These are phyloP conservation scores for Mythimna impura DNA, from an alignment of 2,888 invertebrate genomes.

Conservation along the genomic window DNA sequence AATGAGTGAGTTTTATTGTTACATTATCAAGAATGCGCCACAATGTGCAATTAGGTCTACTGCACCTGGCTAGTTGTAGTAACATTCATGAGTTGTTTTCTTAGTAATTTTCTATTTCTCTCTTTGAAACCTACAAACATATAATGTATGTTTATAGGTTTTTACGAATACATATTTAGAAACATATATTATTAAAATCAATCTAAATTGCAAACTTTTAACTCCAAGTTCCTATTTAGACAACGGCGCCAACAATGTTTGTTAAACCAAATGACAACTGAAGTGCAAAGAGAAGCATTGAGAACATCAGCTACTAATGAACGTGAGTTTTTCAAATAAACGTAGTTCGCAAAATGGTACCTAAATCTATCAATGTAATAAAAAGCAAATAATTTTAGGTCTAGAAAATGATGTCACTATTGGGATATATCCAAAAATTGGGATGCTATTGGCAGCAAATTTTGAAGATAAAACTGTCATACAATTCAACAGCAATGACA, in stretches of 20 bases:
- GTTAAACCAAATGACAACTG: constrained; percentile 24
- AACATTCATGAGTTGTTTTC: background rate
- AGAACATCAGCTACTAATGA: constrained; percentile 25
- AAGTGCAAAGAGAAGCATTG: constrained; percentile 28
- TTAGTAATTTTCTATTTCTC: background rate
- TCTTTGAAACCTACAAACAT: background rate
- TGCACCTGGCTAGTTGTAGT: constrained; percentile 23
- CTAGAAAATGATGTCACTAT: constrained; percentile 16
- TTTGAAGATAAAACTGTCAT: constrained; percentile 9
- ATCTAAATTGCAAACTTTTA: background rate
- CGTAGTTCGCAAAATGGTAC: background rate
- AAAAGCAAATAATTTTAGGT: constrained; percentile 52
- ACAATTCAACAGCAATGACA: constrained; percentile 11
- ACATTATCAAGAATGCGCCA: constrained; percentile 33
- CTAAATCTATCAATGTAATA: constrained; percentile 7
- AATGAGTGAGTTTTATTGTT: constrained; percentile 78
- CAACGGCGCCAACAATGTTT: constrained; percentile 63
- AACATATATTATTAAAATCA: background rate
- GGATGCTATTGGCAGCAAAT: constrained; percentile 19
- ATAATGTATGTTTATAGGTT: too few relatives aligned
- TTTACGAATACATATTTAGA: background rate
- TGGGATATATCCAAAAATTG: constrained; percentile 24
- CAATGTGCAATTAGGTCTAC: constrained; percentile 7
- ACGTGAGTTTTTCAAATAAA: constrained; percentile 37
- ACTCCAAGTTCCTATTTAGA: constrained; percentile 51